Base-by-base conservation (phyloP, 2,888 invertebrate genomes). In the Pandemis corylana region DNA sequence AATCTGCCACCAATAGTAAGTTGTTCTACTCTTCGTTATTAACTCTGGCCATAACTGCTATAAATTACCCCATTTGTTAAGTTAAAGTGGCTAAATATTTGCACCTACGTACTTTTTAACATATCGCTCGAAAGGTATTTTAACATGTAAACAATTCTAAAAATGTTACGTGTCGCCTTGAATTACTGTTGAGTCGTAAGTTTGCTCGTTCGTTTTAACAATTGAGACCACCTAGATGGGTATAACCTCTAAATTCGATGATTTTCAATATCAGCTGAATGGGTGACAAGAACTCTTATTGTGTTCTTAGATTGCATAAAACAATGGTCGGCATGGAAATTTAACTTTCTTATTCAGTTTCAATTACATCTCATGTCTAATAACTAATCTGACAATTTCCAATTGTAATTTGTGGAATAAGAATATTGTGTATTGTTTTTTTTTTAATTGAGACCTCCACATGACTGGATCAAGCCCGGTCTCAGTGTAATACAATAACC, bases 1-100 rank as follows among this genome's bases (percentile, higher is more conserved):
- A 95, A 92, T 91, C 94, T 95, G 85, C 94, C 94, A 92, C 94
- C 94, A 81, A 93, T 95, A 80, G 94, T 95, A 89, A 93, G 94
- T 86, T 78, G 12, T 53, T 69, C 20, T 88, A 80, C 75, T 41
- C 75, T 70, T 49, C 53, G 36, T 20, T 79, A 77, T 76, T 73
- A 59, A 68, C 41, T 62, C 41, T 51, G 3, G 59, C 44, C 20
- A 9, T 28, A 36, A 41, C 41, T 62, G 13, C 6, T 15, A 42
- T 49, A 28, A 46, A n/a, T 62, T 42, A 28, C n/a, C 44, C 36
- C 10, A 61, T 61, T 61, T 62, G 36, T 62, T 13, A 46, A 46
- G 44, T 46, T 67, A 67, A 70, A 61, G 42, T 44, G 46, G 41
- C 5, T 42, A 41, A 51, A 42, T 62, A 56, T 62, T 70, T 62